Evolutionary conservation across 2,888 invertebrate genomes (phyloP), one percentile per base, ranked within the genome.

Genomic region (Lepidocyrtinus sp.): DNA sequence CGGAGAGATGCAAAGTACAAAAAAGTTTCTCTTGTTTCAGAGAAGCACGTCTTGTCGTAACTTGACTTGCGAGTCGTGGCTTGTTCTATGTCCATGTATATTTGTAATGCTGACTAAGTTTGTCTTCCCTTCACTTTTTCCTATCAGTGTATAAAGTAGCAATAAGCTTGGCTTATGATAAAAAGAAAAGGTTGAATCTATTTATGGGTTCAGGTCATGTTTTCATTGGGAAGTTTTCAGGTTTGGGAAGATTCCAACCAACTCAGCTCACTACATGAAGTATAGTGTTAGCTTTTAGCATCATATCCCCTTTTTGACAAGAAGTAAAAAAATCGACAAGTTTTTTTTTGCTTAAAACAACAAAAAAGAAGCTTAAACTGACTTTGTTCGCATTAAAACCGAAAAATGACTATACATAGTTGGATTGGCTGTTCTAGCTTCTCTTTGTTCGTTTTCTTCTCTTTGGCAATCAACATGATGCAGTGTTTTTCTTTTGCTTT

Each of bases 201-300:
- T 76, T 76, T 76, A 76, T 76, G 76, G 76, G 76, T 76, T 76
- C 76, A 76, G 76, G 76, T 76, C 76, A 76, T 76, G 76, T 76
- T 76, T 76, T n/a, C n/a, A n/a, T n/a, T 70, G 76, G 76, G 76
- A 76, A 76, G 63, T 70, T 76, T 76, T 76, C 70, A 76, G 76
- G 76, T 76, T 76, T 76, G 76, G 76, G 69, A 70, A 70, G 62
- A 62, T 76, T 76, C 76, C 76, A 76, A 76, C n/a, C n/a, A n/a
- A n/a, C n/a, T n/a, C n/a, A n/a, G n/a, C 69, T 76, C 64, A 36
- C 36, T 36, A 12, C 36, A 36, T 36, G 36, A 36, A 64, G 61
- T 36, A 75, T 65, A 76, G 76, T 65, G 64, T 70, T 76, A 69
- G 68, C 69, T 70, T 70, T 76, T 76, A 24, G 45, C 45, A 5